Base-by-base conservation (phyloP, 2,888 invertebrate genomes). In the Carterocephalus palaemon region DNA sequence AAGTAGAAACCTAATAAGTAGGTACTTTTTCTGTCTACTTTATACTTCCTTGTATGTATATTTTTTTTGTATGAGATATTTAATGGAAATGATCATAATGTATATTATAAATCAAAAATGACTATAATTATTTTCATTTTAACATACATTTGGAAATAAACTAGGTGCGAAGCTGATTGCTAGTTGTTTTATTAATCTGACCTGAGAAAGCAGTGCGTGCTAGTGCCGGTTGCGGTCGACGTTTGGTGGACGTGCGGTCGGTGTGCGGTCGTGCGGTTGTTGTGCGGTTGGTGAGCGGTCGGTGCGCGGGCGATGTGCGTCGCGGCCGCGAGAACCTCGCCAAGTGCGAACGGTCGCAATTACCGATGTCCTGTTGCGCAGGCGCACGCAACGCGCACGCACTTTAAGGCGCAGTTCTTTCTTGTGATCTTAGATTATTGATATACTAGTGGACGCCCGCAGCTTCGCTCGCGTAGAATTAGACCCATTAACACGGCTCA, bases 291-390 rank as follows among this genome's bases (percentile, higher is more conserved):
- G 23, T 10, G 2, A 26, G 6, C 7, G 26, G 12, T 26, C n/a
- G n/a, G n/a, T 12, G 28, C 22, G 31, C 9, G 32, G n/a, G n/a
- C n/a, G n/a, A n/a, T 32, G 31, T 24, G 36, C 36, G 33, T 12
- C 33, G 26, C 29, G 28, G 24, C 6, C 33, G 28, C 13, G 12
- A 8, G 8, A 7, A 16, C 26, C 23, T 13, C 13, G 4, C 6
- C 5, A 8, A 41, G 41, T 33, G 41, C 32, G 17, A 17, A 40
- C 16, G 16, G 12, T n/a, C 40, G 19, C 33, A 33, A 41, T 41
- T 41, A 41, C 26, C n/a, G 8, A 7, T 2, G 24, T 17, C 32
- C 26, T 22, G 33, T 33, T 34, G 41, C 39, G 39, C 7, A 2
- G 2, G 17, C 32, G 24, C 23, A 33, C 24, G 40, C 24, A 32